Evolutionary conservation across 2,888 invertebrate species (phyloP), one percentile per base, ranked within the genome.

Genomic region (Patella pellucida): DNA sequence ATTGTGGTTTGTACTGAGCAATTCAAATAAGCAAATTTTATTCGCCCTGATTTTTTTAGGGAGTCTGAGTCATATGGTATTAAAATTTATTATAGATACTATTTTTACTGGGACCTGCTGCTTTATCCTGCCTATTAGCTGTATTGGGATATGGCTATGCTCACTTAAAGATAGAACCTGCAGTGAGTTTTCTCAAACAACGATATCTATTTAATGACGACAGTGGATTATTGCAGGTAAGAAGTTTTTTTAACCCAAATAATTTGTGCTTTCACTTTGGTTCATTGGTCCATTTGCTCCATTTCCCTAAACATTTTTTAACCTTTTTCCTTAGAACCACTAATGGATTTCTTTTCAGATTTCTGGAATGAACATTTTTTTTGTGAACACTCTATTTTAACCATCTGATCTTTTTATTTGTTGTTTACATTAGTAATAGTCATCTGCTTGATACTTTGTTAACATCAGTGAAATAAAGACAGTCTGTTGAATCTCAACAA

Each of bases 121-220:
- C 85, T 68, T 73, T 86, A 12, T 80, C 81, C 7, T 81, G 84
- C 71, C 78, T 85, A 31, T 83, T 86, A 68, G 84, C 84, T 9
- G 85, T 85, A 27, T 78, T 86, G 68, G 87, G 85, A 9, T 86
- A 86, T 41, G 87, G 87, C 19, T 85, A 85, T 72, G 83, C 83
- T 71, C 80, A 85, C 68, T 81, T 86, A 41, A 83, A 86, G 69
- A 81, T 77, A 51, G 82, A 81, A n/a, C 76, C 80, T 14, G 81
- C 87, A 11, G 78, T 80, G 72, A 77, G 78, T 12, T 86, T 85
- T 73, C 83, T 87, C 9, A 71, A 79, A 68, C 74, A 78, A 9
- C 76, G 83, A 16, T 86, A 87, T 72, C 80, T 79, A 19, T 77
- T 85, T 41, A 81, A 85, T 52, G 80, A 81, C 19, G 81, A 81